phyloP scores from a whole-genome alignment of 2,113 vertebrate species.

The Chloebia gouldiae region DNA sequence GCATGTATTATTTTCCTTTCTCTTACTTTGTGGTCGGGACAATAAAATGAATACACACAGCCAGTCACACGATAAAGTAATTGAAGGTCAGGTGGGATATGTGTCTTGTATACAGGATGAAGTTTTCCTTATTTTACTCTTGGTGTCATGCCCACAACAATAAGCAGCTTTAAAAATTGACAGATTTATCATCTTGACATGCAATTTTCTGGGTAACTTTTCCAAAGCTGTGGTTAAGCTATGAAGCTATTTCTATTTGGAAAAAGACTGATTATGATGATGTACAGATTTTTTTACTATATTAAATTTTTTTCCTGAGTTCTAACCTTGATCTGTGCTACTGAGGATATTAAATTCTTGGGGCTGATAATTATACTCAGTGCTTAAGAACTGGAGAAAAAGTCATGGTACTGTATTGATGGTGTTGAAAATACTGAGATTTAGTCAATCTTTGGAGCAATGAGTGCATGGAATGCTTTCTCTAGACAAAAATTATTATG shows the following conservation, averaged over 20 bases:
- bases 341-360: background rate
- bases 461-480: background rate
- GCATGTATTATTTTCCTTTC: background rate
- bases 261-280: constrained; percentile 54
- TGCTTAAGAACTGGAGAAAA: background rate
- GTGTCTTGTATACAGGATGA: background rate
- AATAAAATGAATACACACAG: background rate
- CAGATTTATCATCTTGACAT: constrained; percentile 72
- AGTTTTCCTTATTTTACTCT: constrained; percentile 40
- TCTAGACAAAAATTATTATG: background rate
- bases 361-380: background rate
- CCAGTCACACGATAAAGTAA: background rate
- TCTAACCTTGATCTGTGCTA: background rate
- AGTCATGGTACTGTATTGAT: background rate
- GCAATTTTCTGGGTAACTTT: constrained; percentile 66
- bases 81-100: background rate
- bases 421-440: background rate
- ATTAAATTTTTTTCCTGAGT: background rate
- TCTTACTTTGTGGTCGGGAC: background rate
- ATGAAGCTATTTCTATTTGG: constrained; percentile 38
- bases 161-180: constrained; percentile 65
- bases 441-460: background rate
- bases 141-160: constrained; percentile 45
- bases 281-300: constrained; percentile 12
- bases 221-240: constrained; percentile 50